These are phyloP conservation scores for Cotesia vestalis DNA, from an alignment of 1,140 invertebrate species.

Conservation along the genomic window DNA sequence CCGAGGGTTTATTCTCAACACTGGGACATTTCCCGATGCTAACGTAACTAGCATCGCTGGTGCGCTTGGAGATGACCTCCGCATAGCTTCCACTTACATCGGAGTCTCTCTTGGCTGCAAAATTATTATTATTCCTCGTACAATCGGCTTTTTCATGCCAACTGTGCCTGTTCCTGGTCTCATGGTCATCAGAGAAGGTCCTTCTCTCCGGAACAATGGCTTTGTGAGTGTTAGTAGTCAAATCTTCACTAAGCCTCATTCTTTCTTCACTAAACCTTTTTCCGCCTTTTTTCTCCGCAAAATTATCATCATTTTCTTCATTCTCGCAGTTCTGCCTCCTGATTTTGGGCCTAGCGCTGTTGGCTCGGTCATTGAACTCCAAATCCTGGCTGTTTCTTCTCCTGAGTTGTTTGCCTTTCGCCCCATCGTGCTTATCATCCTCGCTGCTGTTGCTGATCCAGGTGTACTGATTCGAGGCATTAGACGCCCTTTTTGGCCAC, in stretches of 20 bases:
- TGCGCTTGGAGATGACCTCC: slow-evolving; percentile 34
- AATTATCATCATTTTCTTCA: slow-evolving; percentile 29
- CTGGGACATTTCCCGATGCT: slow-evolving; percentile 42
- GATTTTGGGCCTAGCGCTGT: background rate
- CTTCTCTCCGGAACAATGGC: slow-evolving; percentile 42
- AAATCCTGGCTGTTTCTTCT: slow-evolving; percentile 50
- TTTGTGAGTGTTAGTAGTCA: slow-evolving; percentile 14
- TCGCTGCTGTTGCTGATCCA: slow-evolving; percentile 55
- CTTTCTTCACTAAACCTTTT: slow-evolving; percentile 44
- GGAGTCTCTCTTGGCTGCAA: slow-evolving; percentile 35
- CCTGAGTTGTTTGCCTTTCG: background rate
- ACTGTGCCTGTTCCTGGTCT: slow-evolving; percentile 22
- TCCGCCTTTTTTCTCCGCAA: slow-evolving; percentile 35
- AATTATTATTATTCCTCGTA: background rate
- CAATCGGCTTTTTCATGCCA: background rate
- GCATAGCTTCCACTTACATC: slow-evolving; percentile 41
- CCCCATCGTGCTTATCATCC: slow-evolving; percentile 28
- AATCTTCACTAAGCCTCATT: slow-evolving; percentile 49
- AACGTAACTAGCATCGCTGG: slow-evolving; percentile 42
- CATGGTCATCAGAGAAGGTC: slow-evolving; percentile 53
- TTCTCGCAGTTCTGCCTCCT: slow-evolving; percentile 7
- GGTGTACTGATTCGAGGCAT: slow-evolving; percentile 29
- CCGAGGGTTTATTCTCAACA: slow-evolving; percentile 38
- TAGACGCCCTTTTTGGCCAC: slow-evolving; percentile 45
- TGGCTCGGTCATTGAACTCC: slow-evolving; percentile 48